phyloP scores from a whole-genome alignment of 2,797 vertebrate species.

The Falco berigora region DNA sequence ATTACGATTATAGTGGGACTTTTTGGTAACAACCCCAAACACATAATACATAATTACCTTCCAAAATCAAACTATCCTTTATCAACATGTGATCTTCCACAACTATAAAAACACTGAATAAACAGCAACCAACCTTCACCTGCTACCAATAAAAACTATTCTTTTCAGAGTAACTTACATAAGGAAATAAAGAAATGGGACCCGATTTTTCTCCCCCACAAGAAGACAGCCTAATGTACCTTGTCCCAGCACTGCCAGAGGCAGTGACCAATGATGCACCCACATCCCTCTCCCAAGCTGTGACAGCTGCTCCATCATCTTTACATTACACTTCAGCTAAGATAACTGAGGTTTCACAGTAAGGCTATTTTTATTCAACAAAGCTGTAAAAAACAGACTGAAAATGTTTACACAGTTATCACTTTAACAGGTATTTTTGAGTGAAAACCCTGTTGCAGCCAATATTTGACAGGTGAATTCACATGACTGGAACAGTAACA shows the following conservation, averaged over 20 bases:
- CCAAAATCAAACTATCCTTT: not conserved
- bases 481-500: accelerated
- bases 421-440: not conserved
- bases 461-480: not conserved
- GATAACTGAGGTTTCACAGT: not conserved
- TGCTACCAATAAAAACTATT: not conserved
- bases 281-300: accelerated
- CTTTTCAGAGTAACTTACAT: not conserved
- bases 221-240: not conserved
- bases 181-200: not conserved
- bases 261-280: not conserved
- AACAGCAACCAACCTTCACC: not conserved
- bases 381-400: not conserved
- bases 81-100: not conserved
- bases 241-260: not conserved
- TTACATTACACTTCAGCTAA: not conserved
- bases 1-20: not conserved
- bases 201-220: not conserved
- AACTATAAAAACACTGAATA: not conserved
- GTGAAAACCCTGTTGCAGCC: not conserved
- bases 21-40: not conserved
- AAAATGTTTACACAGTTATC: not conserved
- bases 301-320: not conserved
- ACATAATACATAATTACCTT: accelerated
- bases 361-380: not conserved